phyloP scores from a whole-genome alignment of 2,797 vertebrate genomes.

The Karalla daura region DNA sequence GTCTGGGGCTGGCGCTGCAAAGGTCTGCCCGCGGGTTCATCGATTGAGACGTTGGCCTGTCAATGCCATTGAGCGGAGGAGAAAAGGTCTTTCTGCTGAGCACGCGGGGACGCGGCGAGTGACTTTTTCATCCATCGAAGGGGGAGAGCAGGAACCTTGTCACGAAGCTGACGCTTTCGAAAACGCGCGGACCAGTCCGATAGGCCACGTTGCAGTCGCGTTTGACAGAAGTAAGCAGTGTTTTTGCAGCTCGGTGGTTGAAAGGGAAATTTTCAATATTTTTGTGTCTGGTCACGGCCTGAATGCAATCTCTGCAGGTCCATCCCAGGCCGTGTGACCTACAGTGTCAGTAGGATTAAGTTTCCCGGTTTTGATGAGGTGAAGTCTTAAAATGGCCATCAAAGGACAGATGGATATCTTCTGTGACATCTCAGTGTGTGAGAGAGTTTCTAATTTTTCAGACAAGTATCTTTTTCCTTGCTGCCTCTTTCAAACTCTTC shows the following conservation, averaged over 20 bases:
- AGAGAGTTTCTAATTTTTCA: slow-evolving; percentile 1
- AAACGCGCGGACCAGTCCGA: neutral
- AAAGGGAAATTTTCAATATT: neutral
- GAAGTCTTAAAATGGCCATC: slow-evolving; percentile 5
- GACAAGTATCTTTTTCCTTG: slow-evolving; percentile 23
- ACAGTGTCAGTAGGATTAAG: neutral
- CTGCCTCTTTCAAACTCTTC: slow-evolving; percentile 29
- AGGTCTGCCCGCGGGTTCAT: slow-evolving; percentile 61
- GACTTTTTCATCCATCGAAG: slow-evolving; percentile 34
- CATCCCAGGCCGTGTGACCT: neutral
- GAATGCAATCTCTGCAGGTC: neutral
- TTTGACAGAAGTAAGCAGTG: neutral
- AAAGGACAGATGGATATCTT: neutral
- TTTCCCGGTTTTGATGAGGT: slow-evolving; percentile 1
- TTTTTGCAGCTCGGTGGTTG: neutral
- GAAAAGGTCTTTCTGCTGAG: slow-evolving; percentile 68
- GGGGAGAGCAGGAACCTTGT: slow-evolving; percentile 6
- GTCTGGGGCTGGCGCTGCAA: slow-evolving; percentile 55
- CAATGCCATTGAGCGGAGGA: slow-evolving; percentile 58
- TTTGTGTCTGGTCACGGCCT: neutral
- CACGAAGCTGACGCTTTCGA: slow-evolving; percentile 1
- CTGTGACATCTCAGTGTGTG: slow-evolving; percentile 4
- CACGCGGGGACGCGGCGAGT: slow-evolving; percentile 38
- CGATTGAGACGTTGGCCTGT: slow-evolving; percentile 64
- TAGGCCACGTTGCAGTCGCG: neutral